phyloP scores from a whole-genome alignment of 2,113 vertebrate genomes.

The Craseonycteris thonglongyai region DNA sequence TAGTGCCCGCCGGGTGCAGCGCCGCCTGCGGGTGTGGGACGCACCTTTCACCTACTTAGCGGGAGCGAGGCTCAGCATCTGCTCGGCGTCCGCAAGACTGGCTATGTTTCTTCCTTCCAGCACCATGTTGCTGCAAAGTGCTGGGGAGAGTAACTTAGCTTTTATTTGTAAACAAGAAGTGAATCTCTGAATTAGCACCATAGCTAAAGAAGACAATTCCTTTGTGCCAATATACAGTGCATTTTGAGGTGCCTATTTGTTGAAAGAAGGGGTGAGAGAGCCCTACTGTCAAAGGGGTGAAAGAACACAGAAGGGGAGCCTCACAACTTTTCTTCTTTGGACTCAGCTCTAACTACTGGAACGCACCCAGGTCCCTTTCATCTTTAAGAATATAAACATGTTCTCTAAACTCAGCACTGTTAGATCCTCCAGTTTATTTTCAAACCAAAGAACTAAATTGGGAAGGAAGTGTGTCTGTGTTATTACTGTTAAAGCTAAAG shows the following conservation, averaged over 20 bases:
- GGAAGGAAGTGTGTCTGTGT: background rate
- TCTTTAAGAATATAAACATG: background rate
- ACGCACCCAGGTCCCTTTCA: background rate
- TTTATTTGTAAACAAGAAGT: background rate
- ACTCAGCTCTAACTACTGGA: background rate
- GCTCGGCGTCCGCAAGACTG: background rate
- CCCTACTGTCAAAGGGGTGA: background rate
- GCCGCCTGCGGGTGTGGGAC: background rate
- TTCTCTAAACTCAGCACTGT: background rate
- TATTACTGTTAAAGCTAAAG: background rate
- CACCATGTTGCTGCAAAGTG: background rate
- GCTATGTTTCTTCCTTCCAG: background rate
- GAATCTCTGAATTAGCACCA: background rate
- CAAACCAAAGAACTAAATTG: background rate
- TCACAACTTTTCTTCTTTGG: background rate
- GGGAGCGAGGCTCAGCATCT: background rate
- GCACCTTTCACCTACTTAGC: conserved; percentile 50
- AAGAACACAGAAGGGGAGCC: background rate
- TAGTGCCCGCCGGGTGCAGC: background rate
- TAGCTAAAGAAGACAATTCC: background rate
- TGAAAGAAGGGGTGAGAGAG: background rate
- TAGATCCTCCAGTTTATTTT: background rate
- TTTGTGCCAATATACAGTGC: background rate
- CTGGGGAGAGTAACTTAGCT: background rate
- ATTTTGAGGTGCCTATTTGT: background rate